A percentile compares a stretch with the other conserved stretches of the same genome.
Evolutionary conservation across 2,797 vertebrate species (phyloP).

Genomic region (Coregonus sp.): DNA sequence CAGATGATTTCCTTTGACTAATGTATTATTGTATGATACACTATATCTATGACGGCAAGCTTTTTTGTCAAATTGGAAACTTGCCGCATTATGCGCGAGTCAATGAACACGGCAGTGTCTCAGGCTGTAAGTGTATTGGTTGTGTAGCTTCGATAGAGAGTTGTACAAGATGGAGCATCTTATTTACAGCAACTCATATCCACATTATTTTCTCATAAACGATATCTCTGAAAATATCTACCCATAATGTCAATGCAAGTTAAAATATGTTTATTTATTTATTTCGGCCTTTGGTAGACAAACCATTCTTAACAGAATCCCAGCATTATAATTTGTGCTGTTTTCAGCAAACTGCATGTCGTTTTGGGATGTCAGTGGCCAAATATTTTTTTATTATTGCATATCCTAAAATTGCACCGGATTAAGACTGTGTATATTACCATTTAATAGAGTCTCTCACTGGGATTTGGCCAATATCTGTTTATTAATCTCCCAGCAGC

Average conservation of each 20-base stretch:
- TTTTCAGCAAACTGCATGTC: background rate
- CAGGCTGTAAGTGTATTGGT: background rate
- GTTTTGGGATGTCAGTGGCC: conserved; percentile 78
- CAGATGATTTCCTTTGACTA: too few relatives aligned
- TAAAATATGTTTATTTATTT: too few relatives aligned
- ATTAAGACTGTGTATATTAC: conserved; percentile 49
- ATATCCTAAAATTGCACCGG: background rate
- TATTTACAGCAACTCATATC: too few relatives aligned
- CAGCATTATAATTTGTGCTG: conserved; percentile 7
- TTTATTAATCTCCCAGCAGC: background rate
- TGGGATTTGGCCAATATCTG: conserved; percentile 79
- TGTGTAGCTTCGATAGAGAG: background rate
- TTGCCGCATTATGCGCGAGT: background rate
- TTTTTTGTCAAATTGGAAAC: background rate
- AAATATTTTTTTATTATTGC: conserved; percentile 75
- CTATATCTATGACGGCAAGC: too few relatives aligned
- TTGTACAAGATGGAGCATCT: background rate
- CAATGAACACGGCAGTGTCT: background rate
- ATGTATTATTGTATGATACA: background rate
- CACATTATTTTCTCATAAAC: too few relatives aligned
- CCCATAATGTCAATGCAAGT: background rate
- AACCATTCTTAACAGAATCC: background rate
- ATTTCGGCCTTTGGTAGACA: too few relatives aligned
- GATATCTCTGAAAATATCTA: background rate
- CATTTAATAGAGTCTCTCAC: conserved; percentile 35